Evolutionary conservation across 2,113 vertebrate species (phyloP), one percentile per base, ranked within the genome.

Genomic region (Brachirus orientalis): DNA sequence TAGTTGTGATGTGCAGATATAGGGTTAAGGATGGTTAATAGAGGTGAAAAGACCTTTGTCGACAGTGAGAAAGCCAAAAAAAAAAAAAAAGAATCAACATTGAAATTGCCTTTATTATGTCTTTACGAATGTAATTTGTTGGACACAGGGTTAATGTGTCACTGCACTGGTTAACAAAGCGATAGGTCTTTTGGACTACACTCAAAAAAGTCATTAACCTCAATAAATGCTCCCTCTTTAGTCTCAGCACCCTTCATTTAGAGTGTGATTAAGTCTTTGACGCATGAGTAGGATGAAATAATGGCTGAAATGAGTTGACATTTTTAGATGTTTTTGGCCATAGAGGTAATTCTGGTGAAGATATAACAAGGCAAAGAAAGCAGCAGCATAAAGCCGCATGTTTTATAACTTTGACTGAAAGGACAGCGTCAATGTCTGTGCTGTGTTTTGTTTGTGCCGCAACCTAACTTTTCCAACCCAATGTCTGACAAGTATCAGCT

Each of bases 151-250:
- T 64, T 37, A 44, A 13, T 7, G 20, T 51, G 55, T 79, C 68
- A 61, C 50, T 43, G 45, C 75, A 44, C 40, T 41, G 70, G 43
- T 43, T 63, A 51, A 62, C 43, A 60, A 43, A 64, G 52, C 69
- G 72, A 45, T 44, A 13, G 28, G 50, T 63, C 50, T 58, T 57
- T 43, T 73, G 63, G 72, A 66, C 56, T 20, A 40, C 18, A 57
- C 46, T 72, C 64, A 70, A 63, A 74, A 70, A 73, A 70, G 56
- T 47, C 66, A 77, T 84, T 80, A 73, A 80, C 65, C 69, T 74
- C 72, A 51, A 64, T 72, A 68, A 64, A 45, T 2, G 10, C 16
- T 45, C 28, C 38, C 44, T 44, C 60, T 82, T 69, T 65, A 54
- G 53, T 37, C 53, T 46, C 40, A 28, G 62, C 40, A 37, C 18